These are phyloP conservation scores for Nothocercus julius DNA, from an alignment of 2,113 vertebrate species.

Conservation along the genomic window DNA sequence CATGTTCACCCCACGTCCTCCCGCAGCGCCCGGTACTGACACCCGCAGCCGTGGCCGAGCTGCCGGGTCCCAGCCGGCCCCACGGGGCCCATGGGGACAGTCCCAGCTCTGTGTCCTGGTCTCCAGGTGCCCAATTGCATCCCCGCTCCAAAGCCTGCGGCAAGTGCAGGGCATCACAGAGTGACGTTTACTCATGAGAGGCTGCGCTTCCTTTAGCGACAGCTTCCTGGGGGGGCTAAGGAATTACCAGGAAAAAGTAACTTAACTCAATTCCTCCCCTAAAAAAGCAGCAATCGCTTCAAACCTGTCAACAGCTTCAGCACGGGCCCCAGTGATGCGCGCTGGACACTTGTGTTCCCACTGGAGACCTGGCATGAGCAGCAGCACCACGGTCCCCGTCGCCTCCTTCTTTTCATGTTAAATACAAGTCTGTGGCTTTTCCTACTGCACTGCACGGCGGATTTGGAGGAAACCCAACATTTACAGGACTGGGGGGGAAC, in stretches of 20 bases:
- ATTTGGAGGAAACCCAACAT: neutral
- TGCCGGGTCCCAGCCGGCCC: neutral
- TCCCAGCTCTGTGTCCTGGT: neutral
- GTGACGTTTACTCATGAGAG: neutral
- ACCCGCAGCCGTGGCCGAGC: fast-evolving
- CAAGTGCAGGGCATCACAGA: neutral
- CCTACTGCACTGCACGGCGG: fast-evolving
- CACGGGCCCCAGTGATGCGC: fast-evolving
- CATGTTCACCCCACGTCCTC: fast-evolving
- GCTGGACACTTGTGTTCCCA: no score
- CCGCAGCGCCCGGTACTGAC: neutral
- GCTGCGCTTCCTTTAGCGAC: neutral
- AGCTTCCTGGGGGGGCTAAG: neutral
- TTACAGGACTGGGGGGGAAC: neutral
- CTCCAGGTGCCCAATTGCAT: neutral
- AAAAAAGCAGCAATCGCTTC: neutral
- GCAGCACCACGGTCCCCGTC: neutral
- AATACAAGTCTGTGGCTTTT: neutral
- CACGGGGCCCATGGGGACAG: fast-evolving
- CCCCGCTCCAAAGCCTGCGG: neutral
- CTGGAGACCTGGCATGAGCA: neutral
- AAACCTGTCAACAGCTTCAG: neutral
- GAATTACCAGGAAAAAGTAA: no score
- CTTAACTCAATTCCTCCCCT: no score
- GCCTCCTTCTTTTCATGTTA: neutral